Evolutionary conservation across 2,113 vertebrate species (phyloP).

Genomic region (Clarias magur): DNA sequence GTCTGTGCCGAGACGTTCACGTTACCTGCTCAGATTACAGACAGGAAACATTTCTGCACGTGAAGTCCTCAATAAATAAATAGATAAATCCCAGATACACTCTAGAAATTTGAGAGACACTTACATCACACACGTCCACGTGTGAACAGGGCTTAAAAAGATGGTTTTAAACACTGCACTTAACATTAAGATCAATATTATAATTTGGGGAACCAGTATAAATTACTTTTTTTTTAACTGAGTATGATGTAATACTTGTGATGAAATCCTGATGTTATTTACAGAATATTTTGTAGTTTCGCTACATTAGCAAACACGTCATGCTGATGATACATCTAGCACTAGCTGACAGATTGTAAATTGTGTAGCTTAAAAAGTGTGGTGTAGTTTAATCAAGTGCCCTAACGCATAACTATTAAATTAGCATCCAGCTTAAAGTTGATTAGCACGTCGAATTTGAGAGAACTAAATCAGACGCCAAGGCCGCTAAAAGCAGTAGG

Average conservation of each 20-base stretch:
- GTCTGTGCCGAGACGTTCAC: not conserved
- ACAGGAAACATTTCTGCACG: not conserved
- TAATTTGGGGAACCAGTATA: not conserved
- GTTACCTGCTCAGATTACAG: not conserved
- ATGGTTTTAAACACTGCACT: not conserved
- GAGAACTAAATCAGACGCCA: not conserved
- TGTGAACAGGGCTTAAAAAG: not conserved
- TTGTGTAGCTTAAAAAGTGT: too few species aligned
- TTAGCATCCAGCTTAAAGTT: not conserved
- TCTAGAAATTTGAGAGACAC: not conserved
- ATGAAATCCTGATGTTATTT: not conserved
- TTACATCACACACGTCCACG: not conserved
- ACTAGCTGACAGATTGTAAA: not conserved
- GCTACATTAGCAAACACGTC: not conserved
- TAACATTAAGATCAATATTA: not conserved
- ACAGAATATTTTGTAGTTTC: not conserved
- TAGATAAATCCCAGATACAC: not conserved
- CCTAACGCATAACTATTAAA: not conserved
- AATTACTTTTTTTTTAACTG: not conserved
- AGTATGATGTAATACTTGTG: not conserved
- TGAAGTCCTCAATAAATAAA: not conserved
- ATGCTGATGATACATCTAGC: not conserved
- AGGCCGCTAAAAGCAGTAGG: not conserved
- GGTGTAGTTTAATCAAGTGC: not conserved
- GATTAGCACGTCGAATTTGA: not conserved